phyloP scores from a whole-genome alignment of 2,113 vertebrate species.

The Bungarus multicinctus region DNA sequence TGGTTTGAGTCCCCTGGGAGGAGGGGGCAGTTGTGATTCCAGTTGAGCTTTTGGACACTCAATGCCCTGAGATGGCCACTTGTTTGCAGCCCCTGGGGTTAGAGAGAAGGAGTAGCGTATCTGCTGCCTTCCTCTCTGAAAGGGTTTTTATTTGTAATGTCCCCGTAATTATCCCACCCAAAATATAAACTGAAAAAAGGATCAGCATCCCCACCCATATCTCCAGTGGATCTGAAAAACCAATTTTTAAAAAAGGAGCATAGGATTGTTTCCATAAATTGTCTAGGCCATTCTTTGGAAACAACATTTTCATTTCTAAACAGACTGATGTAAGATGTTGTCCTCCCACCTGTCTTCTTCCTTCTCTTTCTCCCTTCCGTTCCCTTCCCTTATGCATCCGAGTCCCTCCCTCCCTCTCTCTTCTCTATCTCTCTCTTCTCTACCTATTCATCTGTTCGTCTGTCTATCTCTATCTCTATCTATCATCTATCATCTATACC shows the following conservation, averaged over 20 bases:
- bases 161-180: neutral
- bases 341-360: neutral
- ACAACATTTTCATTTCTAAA: neutral
- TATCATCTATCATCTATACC: neutral
- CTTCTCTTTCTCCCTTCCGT: neutral
- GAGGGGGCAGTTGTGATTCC: neutral
- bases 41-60: neutral
- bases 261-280: neutral
- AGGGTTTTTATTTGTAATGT: neutral
- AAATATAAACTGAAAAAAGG: neutral
- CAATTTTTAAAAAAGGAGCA: neutral
- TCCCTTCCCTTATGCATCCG: no score
- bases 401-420: no score
- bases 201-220: neutral
- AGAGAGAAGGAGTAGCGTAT: neutral
- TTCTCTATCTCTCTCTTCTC: no score
- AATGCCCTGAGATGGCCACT: neutral
- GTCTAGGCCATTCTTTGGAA: neutral
- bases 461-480: no score
- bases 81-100: neutral
- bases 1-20: neutral
- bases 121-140: neutral
- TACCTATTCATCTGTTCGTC: rapidly evolving
- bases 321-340: neutral
- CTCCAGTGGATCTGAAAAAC: neutral